Evolutionary conservation across 2,113 vertebrate species (phyloP).

Genomic region (Bos indicus): DNA sequence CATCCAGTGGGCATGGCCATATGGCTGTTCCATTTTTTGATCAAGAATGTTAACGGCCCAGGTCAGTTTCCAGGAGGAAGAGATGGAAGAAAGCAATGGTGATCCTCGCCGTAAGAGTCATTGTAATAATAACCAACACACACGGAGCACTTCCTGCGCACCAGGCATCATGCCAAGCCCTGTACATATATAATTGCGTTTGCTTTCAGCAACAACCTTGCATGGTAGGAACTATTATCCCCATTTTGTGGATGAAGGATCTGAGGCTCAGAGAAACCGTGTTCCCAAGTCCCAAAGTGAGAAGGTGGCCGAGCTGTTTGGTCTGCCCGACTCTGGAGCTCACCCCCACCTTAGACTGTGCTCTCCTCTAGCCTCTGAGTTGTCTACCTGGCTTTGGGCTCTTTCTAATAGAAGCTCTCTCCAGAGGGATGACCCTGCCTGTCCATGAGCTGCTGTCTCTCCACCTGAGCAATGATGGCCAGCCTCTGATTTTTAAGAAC

Average conservation of each 20-base stretch:
- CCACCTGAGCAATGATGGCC: neutral
- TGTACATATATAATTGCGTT: neutral
- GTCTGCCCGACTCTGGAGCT: neutral
- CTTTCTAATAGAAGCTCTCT: neutral
- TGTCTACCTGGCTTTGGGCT: neutral
- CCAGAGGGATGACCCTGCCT: neutral
- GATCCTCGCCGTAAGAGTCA: fast-evolving
- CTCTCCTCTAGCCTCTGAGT: neutral
- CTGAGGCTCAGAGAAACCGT: neutral
- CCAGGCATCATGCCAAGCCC: neutral
- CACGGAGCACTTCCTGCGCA: neutral
- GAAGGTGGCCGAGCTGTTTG: neutral
- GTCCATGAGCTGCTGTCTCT: neutral
- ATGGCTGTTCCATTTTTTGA: neutral
- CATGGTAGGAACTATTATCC: neutral
- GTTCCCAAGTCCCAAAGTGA: neutral
- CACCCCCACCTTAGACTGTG: neutral
- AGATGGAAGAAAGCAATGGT: neutral
- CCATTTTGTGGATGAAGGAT: neutral
- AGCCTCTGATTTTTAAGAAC: neutral
- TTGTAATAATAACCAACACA: neutral
- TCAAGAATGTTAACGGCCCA: neutral
- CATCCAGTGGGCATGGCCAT: neutral
- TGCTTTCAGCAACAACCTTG: neutral
- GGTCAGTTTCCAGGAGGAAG: neutral